Percentiles rank a stretch among this genome's conserved stretches.
These are phyloP conservation scores for Calameuta pallipes DNA, from an alignment of 2,888 invertebrate species.

Conservation along the genomic window DNA sequence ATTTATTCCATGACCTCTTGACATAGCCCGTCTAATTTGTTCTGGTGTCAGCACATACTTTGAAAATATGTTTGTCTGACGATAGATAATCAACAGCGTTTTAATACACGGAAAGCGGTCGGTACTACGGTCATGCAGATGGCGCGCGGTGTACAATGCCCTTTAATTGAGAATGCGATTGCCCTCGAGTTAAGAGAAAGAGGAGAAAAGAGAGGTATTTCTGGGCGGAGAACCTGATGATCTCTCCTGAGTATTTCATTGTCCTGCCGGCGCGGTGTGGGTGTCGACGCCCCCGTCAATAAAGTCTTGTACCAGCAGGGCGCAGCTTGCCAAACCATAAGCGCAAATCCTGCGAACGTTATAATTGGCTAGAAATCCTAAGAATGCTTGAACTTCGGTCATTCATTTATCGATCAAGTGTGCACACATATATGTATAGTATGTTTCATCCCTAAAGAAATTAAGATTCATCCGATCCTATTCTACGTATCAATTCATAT, in stretches of 20 bases:
- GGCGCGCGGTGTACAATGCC: constrained; percentile 8
- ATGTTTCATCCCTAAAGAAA: not conserved
- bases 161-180: constrained; percentile 24
- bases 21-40: not conserved
- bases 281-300: constrained; percentile 5
- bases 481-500: not conserved
- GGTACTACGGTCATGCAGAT: constrained; percentile 7
- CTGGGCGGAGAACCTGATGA: constrained; percentile 25
- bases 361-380: constrained; percentile 33
- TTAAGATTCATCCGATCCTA: not conserved
- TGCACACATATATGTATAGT: not conserved
- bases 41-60: not conserved
- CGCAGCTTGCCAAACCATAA: not conserved
- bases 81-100: not conserved
- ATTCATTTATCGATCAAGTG: not conserved
- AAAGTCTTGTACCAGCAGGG: not conserved
- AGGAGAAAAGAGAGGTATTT: constrained; percentile 20
- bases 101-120: not conserved
- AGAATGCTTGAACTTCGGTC: not conserved
- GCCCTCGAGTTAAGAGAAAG: constrained; percentile 21
- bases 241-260: constrained; percentile 11
- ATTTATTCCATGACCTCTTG: not conserved
- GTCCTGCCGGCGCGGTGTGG: constrained; percentile 2
- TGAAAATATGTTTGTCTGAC: not conserved
- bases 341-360: constrained; percentile 25